Conservation (phyloP, 2,797 vertebrate genomes). For the Gymnodraco acuticeps region DNA sequence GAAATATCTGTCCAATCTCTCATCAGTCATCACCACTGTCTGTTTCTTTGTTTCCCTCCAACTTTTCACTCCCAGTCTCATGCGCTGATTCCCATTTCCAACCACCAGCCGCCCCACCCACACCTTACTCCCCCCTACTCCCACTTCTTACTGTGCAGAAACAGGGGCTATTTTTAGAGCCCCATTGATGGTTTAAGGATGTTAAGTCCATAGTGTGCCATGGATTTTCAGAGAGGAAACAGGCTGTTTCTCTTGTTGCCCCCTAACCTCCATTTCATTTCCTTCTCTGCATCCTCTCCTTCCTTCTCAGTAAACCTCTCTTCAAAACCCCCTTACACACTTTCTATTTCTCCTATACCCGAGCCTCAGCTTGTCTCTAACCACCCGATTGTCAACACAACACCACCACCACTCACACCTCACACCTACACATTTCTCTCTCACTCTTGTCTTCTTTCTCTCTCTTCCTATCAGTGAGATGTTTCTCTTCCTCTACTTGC, state of each 20-base stretch:
- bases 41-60: slow-evolving; percentile 63
- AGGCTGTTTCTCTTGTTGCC: slow-evolving; percentile 70
- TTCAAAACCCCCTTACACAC: slow-evolving; percentile 40
- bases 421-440: slow-evolving; percentile 61
- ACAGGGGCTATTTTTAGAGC: slow-evolving; percentile 83
- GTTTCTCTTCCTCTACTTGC: slow-evolving; percentile 40
- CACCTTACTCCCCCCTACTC: slow-evolving; percentile 45
- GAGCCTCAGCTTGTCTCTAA: slow-evolving; percentile 26
- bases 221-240: slow-evolving; percentile 82
- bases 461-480: slow-evolving; percentile 50
- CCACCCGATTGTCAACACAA: slow-evolving; percentile 43
- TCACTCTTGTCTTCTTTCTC: slow-evolving; percentile 46
- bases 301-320: slow-evolving; percentile 48
- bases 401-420: slow-evolving; percentile 46
- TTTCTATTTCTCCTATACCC: slow-evolving; percentile 54
- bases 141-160: slow-evolving; percentile 70
- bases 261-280: slow-evolving; percentile 72
- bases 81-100: slow-evolving; percentile 44
- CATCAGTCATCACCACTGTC: slow-evolving; percentile 33
- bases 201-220: slow-evolving; percentile 76
- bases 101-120: slow-evolving; percentile 51
- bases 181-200: slow-evolving; percentile 82
- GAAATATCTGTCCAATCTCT: slow-evolving; percentile 50
- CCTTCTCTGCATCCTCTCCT: slow-evolving; percentile 69
- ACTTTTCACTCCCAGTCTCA: slow-evolving; percentile 44